phyloP scores from a whole-genome alignment of 2,888 invertebrate genomes.

The Orchestes rusci region DNA sequence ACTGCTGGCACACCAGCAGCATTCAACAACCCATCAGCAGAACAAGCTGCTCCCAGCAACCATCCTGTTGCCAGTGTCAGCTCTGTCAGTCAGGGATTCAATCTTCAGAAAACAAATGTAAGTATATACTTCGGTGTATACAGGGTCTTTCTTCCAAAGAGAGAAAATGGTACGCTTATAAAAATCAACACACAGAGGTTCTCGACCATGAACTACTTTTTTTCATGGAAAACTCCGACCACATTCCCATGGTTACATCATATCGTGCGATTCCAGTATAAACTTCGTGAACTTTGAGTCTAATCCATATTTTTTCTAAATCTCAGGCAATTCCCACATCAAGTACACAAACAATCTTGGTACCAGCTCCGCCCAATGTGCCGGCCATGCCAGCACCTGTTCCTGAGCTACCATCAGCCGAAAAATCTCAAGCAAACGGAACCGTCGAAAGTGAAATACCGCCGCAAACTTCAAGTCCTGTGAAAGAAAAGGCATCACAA shows the following conservation, averaged over 20 bases:
- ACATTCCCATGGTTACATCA: too few species aligned
- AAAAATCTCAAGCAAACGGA: conserved; percentile 29
- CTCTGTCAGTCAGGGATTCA: conserved; percentile 29
- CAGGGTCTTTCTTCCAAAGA: too few species aligned
- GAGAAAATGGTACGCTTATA: too few species aligned
- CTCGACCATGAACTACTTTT: too few species aligned
- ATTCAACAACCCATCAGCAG: conserved; percentile 28
- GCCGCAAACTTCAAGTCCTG: conserved; percentile 33
- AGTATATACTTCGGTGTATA: conserved; percentile 1
- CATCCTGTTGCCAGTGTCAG: conserved; percentile 36
- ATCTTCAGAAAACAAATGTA: conserved; percentile 33
- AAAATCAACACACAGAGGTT: too few species aligned
- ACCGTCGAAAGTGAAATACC: conserved; percentile 26
- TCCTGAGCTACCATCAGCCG: conserved; percentile 5
- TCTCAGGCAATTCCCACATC: background rate
- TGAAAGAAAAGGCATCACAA: background rate
- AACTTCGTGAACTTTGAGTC: background rate
- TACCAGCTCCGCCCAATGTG: conserved; percentile 1
- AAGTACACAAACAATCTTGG: background rate
- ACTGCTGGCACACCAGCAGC: conserved; percentile 33
- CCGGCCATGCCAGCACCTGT: background rate
- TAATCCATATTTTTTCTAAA: background rate
- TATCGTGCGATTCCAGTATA: too few species aligned
- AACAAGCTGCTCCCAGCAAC: conserved; percentile 36
- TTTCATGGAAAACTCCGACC: too few species aligned